A percentile compares a stretch with the other conserved stretches of the same genome.
Conservation (phyloP, 1,140 invertebrate genomes). For the Lepidurus couesii region DNA sequence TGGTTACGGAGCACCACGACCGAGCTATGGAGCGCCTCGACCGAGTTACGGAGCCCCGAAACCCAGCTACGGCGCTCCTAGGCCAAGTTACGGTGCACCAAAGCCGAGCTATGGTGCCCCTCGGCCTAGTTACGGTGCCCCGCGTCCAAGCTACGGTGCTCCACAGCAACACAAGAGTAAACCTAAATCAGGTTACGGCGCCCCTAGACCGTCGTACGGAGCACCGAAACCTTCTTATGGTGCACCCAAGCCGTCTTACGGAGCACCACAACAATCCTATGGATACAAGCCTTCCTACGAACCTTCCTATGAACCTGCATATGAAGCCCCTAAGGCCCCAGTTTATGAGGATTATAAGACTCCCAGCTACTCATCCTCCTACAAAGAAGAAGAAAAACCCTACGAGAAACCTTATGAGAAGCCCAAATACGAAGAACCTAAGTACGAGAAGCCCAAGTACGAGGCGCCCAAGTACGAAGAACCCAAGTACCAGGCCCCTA, state of each 20-base stretch:
- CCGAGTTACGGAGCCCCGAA: constrained; percentile 28
- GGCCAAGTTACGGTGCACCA: constrained; percentile 20
- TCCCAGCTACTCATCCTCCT: neutral
- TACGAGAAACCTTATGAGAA: constrained; percentile 12
- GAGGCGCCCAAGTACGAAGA: neutral
- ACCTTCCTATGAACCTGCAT: constrained; percentile 25
- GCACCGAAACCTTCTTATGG: constrained; percentile 29
- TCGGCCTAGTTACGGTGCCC: constrained; percentile 24
- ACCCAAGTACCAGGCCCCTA: neutral
- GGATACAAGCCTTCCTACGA: constrained; percentile 28
- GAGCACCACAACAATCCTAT: constrained; percentile 28
- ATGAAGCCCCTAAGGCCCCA: constrained; percentile 3
- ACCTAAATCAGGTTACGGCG: constrained; percentile 28
- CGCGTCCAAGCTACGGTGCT: constrained; percentile 1
- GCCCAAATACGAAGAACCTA: neutral
- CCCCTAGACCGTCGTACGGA: constrained; percentile 32
- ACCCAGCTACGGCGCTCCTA: constrained; percentile 26
- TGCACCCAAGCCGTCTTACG: constrained; percentile 27
- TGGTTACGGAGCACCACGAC: constrained; percentile 24
- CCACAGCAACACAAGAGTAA: constrained; percentile 10
- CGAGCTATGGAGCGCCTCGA: constrained; percentile 28
- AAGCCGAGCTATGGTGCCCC: constrained; percentile 25
- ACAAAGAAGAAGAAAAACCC: neutral
- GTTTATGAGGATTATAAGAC: neutral
- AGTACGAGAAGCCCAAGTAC: neutral